Evolutionary conservation across 2,113 vertebrate genomes (phyloP).

Genomic region (Smithornis capensis): DNA sequence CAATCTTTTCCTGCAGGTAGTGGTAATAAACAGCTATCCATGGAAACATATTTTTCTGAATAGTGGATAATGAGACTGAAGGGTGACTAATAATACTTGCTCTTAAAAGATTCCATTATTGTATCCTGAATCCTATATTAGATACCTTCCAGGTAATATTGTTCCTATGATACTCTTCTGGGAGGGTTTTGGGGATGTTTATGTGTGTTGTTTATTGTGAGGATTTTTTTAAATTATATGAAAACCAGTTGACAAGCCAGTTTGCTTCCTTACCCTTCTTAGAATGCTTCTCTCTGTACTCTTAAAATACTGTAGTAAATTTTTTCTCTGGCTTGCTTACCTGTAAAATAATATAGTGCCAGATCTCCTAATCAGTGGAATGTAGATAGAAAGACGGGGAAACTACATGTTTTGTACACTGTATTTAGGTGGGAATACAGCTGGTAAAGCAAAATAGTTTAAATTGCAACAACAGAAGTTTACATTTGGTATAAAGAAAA

Average conservation of each 20-base stretch:
- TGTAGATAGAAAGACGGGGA: background rate
- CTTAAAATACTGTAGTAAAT: background rate
- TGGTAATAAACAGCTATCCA: background rate
- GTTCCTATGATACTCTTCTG: background rate
- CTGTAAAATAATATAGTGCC: background rate
- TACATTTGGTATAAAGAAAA: background rate
- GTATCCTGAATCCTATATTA: background rate
- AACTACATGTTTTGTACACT: background rate
- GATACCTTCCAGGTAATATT: background rate
- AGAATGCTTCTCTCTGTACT: background rate
- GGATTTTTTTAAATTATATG: background rate
- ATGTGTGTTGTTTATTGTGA: background rate
- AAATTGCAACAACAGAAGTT: background rate
- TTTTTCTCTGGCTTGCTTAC: background rate
- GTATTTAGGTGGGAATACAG: background rate
- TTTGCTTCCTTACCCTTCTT: background rate
- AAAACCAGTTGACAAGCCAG: background rate
- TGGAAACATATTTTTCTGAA: background rate
- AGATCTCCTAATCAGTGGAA: background rate
- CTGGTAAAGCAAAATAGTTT: background rate
- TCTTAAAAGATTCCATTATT: background rate
- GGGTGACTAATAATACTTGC: background rate
- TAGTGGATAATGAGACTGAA: background rate
- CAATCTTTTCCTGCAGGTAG: background rate
- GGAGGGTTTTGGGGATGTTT: fast-evolving